These are phyloP conservation scores for Stichodactyla helianthus DNA, from an alignment of 64 coral and sea anemone species.

Conservation along the genomic window DNA sequence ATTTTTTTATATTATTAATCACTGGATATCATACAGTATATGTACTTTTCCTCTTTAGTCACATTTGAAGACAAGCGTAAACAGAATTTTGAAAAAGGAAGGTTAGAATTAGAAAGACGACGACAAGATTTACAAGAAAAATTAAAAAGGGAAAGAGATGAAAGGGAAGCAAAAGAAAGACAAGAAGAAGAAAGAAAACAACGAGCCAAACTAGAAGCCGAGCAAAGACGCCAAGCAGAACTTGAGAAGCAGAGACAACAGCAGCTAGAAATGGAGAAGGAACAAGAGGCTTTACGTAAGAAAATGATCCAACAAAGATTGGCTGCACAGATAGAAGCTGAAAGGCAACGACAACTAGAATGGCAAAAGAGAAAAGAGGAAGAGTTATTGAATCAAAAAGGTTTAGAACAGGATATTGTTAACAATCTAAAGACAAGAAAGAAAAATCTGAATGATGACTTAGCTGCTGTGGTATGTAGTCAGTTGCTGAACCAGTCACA, in stretches of 20 bases:
- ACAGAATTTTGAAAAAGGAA: conserved; percentile 96
- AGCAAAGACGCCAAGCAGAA: conserved; percentile 96
- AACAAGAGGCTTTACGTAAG: conserved; percentile 92
- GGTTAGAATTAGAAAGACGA: conserved; percentile 86
- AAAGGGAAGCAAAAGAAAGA: conserved; percentile 83
- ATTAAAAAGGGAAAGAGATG: conserved; percentile 74
- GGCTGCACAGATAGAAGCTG: conserved; percentile 92
- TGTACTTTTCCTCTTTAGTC: conserved; percentile 40
- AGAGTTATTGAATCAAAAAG: conserved; percentile 94
- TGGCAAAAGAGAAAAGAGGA: conserved; percentile 98
- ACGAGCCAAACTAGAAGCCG: conserved; percentile 91
- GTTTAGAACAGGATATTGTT: conserved; percentile 95
- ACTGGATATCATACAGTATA: background rate
- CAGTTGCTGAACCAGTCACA: too few species aligned
- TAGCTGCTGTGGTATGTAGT: conserved; percentile 78
- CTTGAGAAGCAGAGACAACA: conserved; percentile 93
- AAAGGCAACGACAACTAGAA: conserved; percentile 88
- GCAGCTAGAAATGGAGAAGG: conserved; percentile 93
- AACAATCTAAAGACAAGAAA: conserved; percentile 85
- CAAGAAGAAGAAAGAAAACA: conserved; percentile 84
- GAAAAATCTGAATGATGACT: conserved; percentile 76
- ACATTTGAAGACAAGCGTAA: conserved; percentile 99
- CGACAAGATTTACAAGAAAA: conserved; percentile 93
- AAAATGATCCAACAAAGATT: conserved; percentile 99
- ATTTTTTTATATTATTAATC: background rate